Evolutionary conservation across 2,797 vertebrate species (phyloP), one percentile per base, ranked within the genome.

Genomic region (Onychomys torridus): DNA sequence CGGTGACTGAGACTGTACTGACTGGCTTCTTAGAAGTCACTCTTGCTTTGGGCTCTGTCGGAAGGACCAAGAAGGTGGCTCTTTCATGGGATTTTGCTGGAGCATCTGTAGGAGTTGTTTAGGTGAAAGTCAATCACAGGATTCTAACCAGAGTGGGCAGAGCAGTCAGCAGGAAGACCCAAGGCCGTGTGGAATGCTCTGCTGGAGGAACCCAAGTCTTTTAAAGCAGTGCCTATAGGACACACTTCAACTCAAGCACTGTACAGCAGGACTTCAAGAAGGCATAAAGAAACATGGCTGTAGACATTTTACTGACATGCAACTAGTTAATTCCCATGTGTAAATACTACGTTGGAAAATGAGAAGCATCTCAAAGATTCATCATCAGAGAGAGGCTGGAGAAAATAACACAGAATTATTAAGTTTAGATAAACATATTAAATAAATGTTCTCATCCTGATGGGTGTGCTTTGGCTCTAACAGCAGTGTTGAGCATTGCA

Each of bases 61-160:
- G 86, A 91, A 88, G 67, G 78, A 79, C 46, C 14, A 27, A 78
- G 63, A 86, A 82, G 88, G 83, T 19, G 69, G 67, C 82, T 75
- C 16, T 49, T 90, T n/a, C n/a, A 67, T 8, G 92, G 85, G 87
- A 88, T 63, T 81, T 40, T 55, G 83, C 89, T 23, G 7, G 32
- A 69, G 67, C 88, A 87, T 32, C 86, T 77, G 76, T 0, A 79
- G 73, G 67, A 81, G 79, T 29, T 82, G 87, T 87, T 87, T 0
- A 0, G 88, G 65, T n/a, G 65, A 83, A 92, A 43, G 40, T 75
- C 92, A 84, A 57, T 78, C 67, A 91, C 75, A 34, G 76, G 59
- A 76, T 67, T 95, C 94, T 78, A 94, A 87, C 75, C 83, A 84
- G 95, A 94, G 86, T 73, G 92, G 83, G 89, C 52, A 82, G 83